These are phyloP conservation scores for Parnassius glacialis DNA, from an alignment of 2,888 invertebrate genomes.

Conservation along the genomic window DNA sequence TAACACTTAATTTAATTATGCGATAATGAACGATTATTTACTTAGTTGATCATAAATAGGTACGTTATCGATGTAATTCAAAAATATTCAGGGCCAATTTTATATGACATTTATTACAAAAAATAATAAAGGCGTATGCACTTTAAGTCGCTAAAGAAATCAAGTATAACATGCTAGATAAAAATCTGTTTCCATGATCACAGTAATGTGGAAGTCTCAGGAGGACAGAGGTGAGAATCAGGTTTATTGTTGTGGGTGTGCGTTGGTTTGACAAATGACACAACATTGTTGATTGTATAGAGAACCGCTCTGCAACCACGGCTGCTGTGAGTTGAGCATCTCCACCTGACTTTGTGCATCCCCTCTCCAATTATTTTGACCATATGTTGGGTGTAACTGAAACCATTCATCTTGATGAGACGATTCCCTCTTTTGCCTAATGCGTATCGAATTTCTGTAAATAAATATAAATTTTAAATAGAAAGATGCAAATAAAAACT, in stretches of 20 bases:
- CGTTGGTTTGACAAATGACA: conserved; percentile 28
- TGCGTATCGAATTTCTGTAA: conserved; percentile 30
- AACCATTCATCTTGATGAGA: conserved; percentile 32
- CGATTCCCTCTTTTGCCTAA: conserved; percentile 34
- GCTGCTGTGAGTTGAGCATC: conserved; percentile 34
- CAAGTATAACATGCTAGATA: no score
- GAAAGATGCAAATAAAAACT: no score
- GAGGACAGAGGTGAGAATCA: neutral
- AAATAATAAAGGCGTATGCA: no score
- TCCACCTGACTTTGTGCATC: conserved; percentile 34
- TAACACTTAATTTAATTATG: no score
- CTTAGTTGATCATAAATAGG: no score
- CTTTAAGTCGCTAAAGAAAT: no score
- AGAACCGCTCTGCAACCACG: conserved; percentile 39
- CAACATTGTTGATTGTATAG: conserved; percentile 36
- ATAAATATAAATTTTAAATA: neutral
- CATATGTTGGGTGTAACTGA: conserved; percentile 33
- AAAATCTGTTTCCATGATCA: no score
- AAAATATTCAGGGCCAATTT: no score
- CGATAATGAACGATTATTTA: no score
- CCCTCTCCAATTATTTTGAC: conserved; percentile 13
- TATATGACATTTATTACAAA: no score
- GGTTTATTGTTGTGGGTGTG: conserved; percentile 33
- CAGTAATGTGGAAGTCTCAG: no score
- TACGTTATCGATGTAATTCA: no score